Percentiles rank a stretch among this genome's conserved stretches.
These are phyloP conservation scores for Phorcus lineatus DNA, from an alignment of 2,888 invertebrate genomes.

Conservation along the genomic window DNA sequence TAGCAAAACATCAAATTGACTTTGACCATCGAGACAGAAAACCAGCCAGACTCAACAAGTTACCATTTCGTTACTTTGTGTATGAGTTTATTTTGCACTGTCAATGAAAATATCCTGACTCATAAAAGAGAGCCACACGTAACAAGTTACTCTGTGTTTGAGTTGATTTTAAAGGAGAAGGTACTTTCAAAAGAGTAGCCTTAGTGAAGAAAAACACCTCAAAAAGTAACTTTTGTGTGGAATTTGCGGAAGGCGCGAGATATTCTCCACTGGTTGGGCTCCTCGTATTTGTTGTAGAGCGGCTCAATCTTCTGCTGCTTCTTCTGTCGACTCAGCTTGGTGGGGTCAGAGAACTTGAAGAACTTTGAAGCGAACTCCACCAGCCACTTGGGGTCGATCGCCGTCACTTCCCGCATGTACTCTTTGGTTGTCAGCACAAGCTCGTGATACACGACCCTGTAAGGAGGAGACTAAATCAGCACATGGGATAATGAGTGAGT, in stretches of 20 bases:
- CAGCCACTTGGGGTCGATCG: slow-evolving; percentile 84
- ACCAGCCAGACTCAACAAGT: too few species aligned
- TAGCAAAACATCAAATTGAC: too few species aligned
- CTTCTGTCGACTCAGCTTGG: slow-evolving; percentile 98
- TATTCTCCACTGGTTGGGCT: slow-evolving; percentile 99
- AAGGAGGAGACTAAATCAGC: slow-evolving; percentile 42
- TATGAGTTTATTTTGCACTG: too few species aligned
- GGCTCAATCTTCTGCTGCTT: slow-evolving; percentile 98
- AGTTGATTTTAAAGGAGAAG: too few species aligned
- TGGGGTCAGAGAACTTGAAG: slow-evolving; percentile 98
- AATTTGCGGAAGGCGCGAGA: slow-evolving; percentile 79
- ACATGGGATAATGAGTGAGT: neutral
- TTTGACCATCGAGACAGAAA: too few species aligned
- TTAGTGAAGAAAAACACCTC: neutral
- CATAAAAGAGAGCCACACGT: too few species aligned
- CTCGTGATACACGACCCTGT: slow-evolving; percentile 97
- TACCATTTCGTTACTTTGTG: too few species aligned
- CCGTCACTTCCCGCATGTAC: slow-evolving; percentile 95
- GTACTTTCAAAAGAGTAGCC: too few species aligned
- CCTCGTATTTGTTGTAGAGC: slow-evolving; percentile 98
- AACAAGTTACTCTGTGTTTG: too few species aligned
- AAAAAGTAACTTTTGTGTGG: slow-evolving; percentile 75
- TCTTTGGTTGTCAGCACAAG: slow-evolving; percentile 98
- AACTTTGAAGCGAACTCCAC: slow-evolving; percentile 99
- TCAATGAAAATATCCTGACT: too few species aligned